Percentiles rank a stretch among this genome's conserved stretches.
phyloP scores from a whole-genome alignment of 2,888 invertebrate genomes.

The Acronicta leporina region DNA sequence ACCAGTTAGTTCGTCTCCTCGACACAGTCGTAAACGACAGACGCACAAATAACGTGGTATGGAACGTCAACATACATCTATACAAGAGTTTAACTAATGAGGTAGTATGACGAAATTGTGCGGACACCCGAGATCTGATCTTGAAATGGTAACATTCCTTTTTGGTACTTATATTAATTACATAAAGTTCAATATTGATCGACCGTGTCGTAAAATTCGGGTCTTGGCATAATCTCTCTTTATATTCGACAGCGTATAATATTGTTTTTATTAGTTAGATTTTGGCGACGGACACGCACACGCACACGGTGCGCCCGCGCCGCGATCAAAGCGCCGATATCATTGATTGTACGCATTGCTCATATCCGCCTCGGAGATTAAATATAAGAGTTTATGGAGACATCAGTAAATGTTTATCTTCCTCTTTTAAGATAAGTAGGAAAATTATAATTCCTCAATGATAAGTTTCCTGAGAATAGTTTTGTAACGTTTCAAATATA shows the following conservation, averaged over 20 bases:
- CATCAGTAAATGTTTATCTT: conserved; percentile 19
- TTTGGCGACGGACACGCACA: conserved; percentile 48
- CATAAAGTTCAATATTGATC: conserved; percentile 30
- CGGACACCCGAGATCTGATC: conserved; percentile 23
- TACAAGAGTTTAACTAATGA: conserved; percentile 41
- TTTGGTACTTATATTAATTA: conserved; percentile 7
- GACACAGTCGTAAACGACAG: conserved; percentile 51
- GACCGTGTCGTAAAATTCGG: background rate
- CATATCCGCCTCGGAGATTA: conserved; percentile 35
- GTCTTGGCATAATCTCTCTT: conserved; percentile 19
- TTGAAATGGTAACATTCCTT: background rate
- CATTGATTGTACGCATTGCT: conserved; percentile 41
- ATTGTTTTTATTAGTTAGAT: conserved; percentile 58
- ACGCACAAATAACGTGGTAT: conserved; percentile 36
- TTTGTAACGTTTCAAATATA: too few relatives aligned
- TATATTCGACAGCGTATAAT: conserved; percentile 39
- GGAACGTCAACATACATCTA: conserved; percentile 21
- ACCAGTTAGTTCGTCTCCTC: conserved; percentile 51
- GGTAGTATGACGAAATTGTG: conserved; percentile 34
- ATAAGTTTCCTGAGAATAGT: too few relatives aligned
- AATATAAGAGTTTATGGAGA: conserved; percentile 47
- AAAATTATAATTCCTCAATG: too few relatives aligned
- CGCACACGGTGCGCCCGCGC: conserved; percentile 10
- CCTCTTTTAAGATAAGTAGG: conserved; percentile 4
- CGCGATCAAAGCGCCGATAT: conserved; percentile 55